phyloP scores from a whole-genome alignment of 1,140 invertebrate species.

The Drosophila mayri region DNA sequence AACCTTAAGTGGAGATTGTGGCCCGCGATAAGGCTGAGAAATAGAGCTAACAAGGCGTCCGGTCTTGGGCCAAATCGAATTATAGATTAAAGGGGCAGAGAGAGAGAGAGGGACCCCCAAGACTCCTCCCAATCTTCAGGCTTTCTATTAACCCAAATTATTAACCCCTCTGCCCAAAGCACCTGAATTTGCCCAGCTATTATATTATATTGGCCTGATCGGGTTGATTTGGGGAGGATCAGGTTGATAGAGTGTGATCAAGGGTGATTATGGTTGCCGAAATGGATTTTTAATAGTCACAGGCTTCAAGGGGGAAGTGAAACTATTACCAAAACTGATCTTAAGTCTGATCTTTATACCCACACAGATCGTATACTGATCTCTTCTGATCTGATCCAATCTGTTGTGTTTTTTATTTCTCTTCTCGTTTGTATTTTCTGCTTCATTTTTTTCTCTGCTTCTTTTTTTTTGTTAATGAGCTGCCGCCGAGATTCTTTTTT shows the following conservation, averaged over 20 bases:
- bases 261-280: neutral
- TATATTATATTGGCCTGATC: neutral
- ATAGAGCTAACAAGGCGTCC: slow-evolving; percentile 36
- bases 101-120: neutral
- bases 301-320: neutral
- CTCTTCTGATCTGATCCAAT: neutral
- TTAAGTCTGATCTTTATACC: neutral
- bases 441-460: neutral
- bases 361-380: neutral
- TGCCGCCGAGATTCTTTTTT: slow-evolving; percentile 54
- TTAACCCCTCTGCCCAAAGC: neutral
- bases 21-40: slow-evolving; percentile 42
- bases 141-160: neutral
- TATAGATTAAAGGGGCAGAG: slow-evolving; percentile 9
- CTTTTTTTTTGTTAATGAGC: slow-evolving; percentile 63
- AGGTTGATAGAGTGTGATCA: neutral
- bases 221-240: neutral
- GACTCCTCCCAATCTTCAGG: neutral
- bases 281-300: neutral
- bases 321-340: neutral
- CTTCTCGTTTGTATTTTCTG: slow-evolving; percentile 13
- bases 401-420: neutral
- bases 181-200: neutral
- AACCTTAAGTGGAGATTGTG: slow-evolving; percentile 35
- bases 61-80: slow-evolving; percentile 12